Conservation (phyloP, 53 echinoderm and acorn worm species). For the Antedon mediterranea region DNA sequence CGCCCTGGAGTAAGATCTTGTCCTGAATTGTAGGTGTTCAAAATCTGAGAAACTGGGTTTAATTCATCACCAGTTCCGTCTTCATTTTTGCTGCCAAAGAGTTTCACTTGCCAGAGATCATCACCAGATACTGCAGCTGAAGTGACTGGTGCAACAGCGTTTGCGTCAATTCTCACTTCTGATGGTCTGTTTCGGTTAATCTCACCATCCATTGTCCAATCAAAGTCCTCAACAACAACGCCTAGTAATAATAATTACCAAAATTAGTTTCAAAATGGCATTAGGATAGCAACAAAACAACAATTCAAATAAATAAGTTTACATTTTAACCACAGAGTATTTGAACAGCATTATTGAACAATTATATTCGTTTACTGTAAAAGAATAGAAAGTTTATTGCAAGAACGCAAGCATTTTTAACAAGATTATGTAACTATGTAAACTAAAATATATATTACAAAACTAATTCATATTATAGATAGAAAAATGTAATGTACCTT, state of each 20-base stretch:
- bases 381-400: too few species aligned
- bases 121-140: neutral
- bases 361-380: too few species aligned
- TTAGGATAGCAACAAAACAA: too few species aligned
- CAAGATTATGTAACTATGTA: too few species aligned
- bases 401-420: too few species aligned
- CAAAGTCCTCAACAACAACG: constrained; percentile 56
- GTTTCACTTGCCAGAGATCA: constrained; percentile 48
- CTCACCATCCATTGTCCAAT: constrained; percentile 28
- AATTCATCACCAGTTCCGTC: constrained; percentile 45
- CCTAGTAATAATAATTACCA: constrained; percentile 28
- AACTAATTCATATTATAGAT: too few species aligned
- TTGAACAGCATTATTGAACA: too few species aligned
- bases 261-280: too few species aligned
- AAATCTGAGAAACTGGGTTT: constrained; percentile 46
- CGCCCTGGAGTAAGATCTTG: constrained; percentile 54
- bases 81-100: constrained; percentile 58
- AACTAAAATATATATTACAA: too few species aligned
- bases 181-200: neutral
- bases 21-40: constrained; percentile 8
- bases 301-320: too few species aligned
- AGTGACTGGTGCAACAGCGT: neutral
- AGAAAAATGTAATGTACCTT: constrained; percentile 52
- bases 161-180: neutral
- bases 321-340: too few species aligned